Conservation (phyloP, 2,797 vertebrate genomes). For the Pitangus sulphuratus region DNA sequence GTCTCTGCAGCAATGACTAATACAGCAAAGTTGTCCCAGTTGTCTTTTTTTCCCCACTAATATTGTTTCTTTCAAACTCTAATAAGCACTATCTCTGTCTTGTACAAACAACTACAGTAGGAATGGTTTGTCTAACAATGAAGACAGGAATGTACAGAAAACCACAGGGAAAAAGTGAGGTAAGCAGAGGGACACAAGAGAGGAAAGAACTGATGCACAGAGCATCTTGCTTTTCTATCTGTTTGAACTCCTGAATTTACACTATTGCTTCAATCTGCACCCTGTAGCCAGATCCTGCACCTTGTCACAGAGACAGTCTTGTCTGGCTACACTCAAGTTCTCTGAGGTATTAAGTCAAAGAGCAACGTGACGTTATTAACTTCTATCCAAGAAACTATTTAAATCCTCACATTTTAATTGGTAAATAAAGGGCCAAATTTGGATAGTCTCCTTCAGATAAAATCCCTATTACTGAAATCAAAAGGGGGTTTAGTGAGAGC, state of each 20-base stretch:
- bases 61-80: background rate
- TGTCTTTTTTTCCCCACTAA: background rate
- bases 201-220: background rate
- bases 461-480: conserved; percentile 6
- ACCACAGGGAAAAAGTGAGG: background rate
- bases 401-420: conserved; percentile 12
- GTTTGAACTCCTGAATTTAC: background rate
- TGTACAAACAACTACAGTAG: background rate
- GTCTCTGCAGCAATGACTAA: background rate
- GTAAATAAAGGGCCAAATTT: conserved; percentile 26
- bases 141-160: background rate
- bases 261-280: background rate
- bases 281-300: background rate
- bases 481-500: background rate
- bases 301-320: background rate
- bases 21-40: background rate
- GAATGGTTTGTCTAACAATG: background rate
- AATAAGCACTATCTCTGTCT: background rate
- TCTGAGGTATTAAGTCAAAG: conserved; percentile 7
- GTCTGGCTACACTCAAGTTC: background rate
- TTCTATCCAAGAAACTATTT: background rate
- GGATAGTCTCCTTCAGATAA: background rate
- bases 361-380: background rate
- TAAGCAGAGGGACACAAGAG: background rate
- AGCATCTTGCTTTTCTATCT: background rate